A percentile compares a stretch with the other conserved stretches of the same genome.
Conservation (phyloP, 2,113 vertebrate genomes). For the Lethenteron camtschaticum region DNA sequence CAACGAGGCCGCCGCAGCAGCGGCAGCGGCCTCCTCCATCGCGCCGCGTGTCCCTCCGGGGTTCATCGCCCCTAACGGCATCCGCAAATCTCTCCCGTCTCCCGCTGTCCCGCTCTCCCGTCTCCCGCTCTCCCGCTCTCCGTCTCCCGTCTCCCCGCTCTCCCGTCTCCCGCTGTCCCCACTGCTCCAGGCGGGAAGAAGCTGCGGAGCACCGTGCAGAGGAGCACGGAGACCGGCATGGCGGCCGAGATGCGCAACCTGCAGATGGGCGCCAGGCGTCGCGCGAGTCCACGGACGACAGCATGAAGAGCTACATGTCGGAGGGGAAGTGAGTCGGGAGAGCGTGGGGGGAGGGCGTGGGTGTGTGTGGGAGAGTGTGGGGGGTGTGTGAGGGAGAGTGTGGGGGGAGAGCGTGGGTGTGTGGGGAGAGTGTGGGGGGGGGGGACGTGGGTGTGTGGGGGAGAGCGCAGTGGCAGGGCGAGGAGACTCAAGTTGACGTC, state of each 20-base stretch:
- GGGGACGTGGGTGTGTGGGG: too few species aligned
- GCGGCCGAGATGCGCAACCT: constrained; percentile 81
- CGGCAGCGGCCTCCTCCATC: too few species aligned
- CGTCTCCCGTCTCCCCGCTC: background rate
- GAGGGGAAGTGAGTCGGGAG: constrained; percentile 66
- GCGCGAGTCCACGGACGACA: constrained; percentile 81
- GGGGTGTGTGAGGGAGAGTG: too few species aligned
- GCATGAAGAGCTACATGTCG: constrained; percentile 96
- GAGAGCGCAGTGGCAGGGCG: too few species aligned
- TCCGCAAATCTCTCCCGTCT: background rate
- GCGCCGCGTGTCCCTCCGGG: too few species aligned
- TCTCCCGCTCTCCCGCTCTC: background rate
- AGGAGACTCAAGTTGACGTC: too few species aligned
- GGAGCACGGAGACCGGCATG: constrained; percentile 91
- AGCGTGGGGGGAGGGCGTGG: too few species aligned
- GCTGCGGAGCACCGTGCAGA: constrained; percentile 74
- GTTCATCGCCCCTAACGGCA: too few species aligned
- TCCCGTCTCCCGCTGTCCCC: background rate
- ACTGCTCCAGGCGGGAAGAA: constrained; percentile 44
- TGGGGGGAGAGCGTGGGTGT: too few species aligned
- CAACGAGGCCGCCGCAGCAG: too few species aligned
- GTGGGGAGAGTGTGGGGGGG: too few species aligned
- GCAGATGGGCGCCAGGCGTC: constrained; percentile 68
- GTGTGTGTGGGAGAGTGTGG: too few species aligned
- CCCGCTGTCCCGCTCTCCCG: background rate